phyloP scores from a whole-genome alignment of 1,140 invertebrate genomes.

The Harlomillsia oculata region DNA sequence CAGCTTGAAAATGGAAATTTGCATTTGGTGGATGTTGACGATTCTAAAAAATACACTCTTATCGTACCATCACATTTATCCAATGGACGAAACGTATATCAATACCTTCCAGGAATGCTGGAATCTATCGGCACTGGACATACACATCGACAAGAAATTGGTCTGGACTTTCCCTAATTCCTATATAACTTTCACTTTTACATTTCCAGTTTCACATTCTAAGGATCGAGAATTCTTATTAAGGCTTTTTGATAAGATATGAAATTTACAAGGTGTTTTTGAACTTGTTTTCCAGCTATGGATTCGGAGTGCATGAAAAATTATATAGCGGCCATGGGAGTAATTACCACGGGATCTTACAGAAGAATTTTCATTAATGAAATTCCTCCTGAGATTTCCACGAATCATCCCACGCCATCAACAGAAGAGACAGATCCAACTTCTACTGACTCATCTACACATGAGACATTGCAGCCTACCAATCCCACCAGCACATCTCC shows the following conservation, averaged over 20 bases:
- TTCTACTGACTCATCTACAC: not conserved
- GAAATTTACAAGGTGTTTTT: too few species aligned
- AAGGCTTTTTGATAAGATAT: too few species aligned
- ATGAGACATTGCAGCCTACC: not conserved
- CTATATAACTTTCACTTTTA: not conserved
- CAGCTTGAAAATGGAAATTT: too few species aligned
- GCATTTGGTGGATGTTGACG: too few species aligned
- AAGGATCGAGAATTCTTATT: too few species aligned
- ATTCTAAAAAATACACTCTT: not conserved
- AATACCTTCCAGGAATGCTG: not conserved
- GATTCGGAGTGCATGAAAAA: slow-evolving; percentile 4
- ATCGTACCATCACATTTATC: not conserved
- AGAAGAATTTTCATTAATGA: not conserved
- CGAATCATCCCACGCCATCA: not conserved
- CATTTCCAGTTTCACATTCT: too few species aligned
- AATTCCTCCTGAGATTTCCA: not conserved
- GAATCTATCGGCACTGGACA: not conserved
- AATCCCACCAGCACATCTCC: not conserved
- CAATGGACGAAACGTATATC: slow-evolving; percentile 4
- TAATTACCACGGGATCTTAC: not conserved
- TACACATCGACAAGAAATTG: not conserved
- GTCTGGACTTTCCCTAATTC: not conserved
- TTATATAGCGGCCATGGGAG: not conserved
- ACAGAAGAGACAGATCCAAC: not conserved
- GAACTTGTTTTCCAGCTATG: too few species aligned